A percentile compares a stretch with the other conserved stretches of the same genome.
These are phyloP conservation scores for Paratrypauchen microcephalus DNA, from an alignment of 2,797 vertebrate genomes.

Conservation along the genomic window DNA sequence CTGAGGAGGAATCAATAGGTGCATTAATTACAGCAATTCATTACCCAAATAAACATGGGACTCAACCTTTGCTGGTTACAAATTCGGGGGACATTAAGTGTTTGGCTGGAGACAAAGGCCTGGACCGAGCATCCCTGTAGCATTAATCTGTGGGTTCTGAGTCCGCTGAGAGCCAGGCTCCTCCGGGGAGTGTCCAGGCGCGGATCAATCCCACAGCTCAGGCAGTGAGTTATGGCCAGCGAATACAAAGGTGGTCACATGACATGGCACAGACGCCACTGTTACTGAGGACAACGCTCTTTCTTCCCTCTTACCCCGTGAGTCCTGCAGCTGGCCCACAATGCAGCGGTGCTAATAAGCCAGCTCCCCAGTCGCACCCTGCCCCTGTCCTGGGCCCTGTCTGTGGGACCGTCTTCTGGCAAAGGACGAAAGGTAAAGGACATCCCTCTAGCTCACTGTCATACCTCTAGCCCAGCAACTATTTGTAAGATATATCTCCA, in stretches of 20 bases:
- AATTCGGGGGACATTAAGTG: conserved; percentile 81
- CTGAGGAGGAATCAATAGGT: conserved; percentile 90
- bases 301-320: conserved; percentile 44
- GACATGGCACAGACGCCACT: conserved; percentile 76
- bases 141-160: conserved; percentile 92
- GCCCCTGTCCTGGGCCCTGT: conserved; percentile 57
- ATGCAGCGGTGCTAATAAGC: conserved; percentile 59
- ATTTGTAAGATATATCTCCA: conserved; percentile 79
- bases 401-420: conserved; percentile 61
- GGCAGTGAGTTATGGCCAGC: conserved; percentile 91
- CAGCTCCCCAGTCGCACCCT: conserved; percentile 52
- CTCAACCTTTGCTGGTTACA: conserved; percentile 88
- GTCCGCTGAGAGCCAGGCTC: conserved; percentile 82
- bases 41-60: conserved; percentile 95
- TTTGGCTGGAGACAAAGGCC: conserved; percentile 88
- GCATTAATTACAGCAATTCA: conserved; percentile 98
- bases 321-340: conserved; percentile 63
- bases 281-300: conserved; percentile 55
- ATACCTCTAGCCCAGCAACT: conserved; percentile 61
- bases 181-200: conserved; percentile 85
- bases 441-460: conserved; percentile 75
- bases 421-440: conserved; percentile 78
- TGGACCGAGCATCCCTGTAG: conserved; percentile 79
- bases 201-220: conserved; percentile 83
- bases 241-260: conserved; percentile 93